Percentiles rank a stretch among this genome's conserved stretches.
Conservation (phyloP, 2,113 vertebrate genomes). For the Ictalurus punctatus region DNA sequence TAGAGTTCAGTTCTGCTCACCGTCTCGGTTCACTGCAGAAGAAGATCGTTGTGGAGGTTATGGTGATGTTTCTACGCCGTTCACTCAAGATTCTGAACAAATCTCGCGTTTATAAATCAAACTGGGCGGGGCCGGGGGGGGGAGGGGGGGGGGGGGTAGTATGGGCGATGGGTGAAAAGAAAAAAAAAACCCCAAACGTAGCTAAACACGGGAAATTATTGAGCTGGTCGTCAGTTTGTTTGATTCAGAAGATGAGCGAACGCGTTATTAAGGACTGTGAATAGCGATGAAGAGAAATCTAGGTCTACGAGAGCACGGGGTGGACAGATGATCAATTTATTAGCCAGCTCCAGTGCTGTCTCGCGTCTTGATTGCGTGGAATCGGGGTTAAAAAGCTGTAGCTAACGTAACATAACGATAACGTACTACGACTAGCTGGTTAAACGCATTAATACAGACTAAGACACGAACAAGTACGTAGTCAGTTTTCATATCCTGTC, state of each 20-base stretch:
- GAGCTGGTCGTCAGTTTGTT: neutral
- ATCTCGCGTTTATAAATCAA: neutral
- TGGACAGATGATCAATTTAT: neutral
- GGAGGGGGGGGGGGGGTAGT: neutral
- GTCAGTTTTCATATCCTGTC: neutral
- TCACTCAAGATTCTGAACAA: neutral
- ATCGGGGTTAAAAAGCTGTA: neutral
- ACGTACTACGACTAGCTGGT: neutral
- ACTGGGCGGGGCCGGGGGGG: neutral
- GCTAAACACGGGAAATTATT: neutral
- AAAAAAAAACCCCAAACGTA: too few relatives aligned
- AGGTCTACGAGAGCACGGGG: neutral
- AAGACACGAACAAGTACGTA: neutral
- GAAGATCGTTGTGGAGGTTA: slow-evolving; percentile 15
- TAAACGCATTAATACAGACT: neutral
- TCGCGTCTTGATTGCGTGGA: neutral
- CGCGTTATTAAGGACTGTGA: neutral
- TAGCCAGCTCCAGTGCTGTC: neutral
- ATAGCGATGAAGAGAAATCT: neutral
- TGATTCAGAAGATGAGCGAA: neutral
- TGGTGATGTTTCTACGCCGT: slow-evolving; percentile 10
- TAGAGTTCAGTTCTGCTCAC: slow-evolving; percentile 29
- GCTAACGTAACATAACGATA: too few relatives aligned
- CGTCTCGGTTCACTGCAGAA: slow-evolving; percentile 26
- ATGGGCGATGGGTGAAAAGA: neutral